Conservation (phyloP, 2,888 invertebrate genomes). For the Drosophila stalkeri region DNA sequence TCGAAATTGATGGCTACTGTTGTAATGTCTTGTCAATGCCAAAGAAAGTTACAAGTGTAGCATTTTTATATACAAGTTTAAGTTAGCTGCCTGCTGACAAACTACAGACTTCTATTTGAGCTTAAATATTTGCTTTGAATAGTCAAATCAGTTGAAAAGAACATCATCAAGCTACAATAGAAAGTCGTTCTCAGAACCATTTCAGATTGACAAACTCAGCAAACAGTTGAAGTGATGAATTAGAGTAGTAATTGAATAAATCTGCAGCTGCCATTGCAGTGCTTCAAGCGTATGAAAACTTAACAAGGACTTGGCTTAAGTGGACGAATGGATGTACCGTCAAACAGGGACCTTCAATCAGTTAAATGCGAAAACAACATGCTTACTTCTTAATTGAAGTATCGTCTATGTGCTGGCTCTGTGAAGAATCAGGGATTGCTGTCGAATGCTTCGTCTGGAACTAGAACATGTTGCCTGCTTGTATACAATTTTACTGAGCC, state of each 20-base stretch:
- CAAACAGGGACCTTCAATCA: slow-evolving; percentile 33
- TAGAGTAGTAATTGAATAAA: slow-evolving; percentile 31
- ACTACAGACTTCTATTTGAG: neutral
- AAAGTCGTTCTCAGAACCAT: neutral
- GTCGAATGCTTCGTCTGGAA: slow-evolving; percentile 23
- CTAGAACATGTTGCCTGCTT: slow-evolving; percentile 34
- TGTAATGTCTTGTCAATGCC: neutral
- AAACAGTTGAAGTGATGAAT: slow-evolving; percentile 33
- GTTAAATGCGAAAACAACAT: slow-evolving; percentile 18
- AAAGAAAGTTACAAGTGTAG: neutral
- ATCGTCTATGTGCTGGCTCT: slow-evolving; percentile 9
- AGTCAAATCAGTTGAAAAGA: slow-evolving; percentile 11
- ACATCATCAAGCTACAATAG: neutral
- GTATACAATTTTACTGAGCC: slow-evolving; percentile 32
- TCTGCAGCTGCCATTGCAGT: slow-evolving; percentile 11
- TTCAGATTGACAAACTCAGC: slow-evolving; percentile 20
- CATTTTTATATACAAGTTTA: neutral
- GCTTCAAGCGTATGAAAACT: slow-evolving; percentile 18
- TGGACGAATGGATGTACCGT: neutral
- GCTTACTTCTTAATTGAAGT: slow-evolving; percentile 28
- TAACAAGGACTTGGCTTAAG: slow-evolving; percentile 7
- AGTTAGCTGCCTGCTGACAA: neutral
- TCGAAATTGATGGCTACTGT: neutral
- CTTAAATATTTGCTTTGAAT: neutral
- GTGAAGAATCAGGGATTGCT: neutral